These are phyloP conservation scores for Lepus oiostolus DNA, from an alignment of 2,797 vertebrate species.

Conservation along the genomic window DNA sequence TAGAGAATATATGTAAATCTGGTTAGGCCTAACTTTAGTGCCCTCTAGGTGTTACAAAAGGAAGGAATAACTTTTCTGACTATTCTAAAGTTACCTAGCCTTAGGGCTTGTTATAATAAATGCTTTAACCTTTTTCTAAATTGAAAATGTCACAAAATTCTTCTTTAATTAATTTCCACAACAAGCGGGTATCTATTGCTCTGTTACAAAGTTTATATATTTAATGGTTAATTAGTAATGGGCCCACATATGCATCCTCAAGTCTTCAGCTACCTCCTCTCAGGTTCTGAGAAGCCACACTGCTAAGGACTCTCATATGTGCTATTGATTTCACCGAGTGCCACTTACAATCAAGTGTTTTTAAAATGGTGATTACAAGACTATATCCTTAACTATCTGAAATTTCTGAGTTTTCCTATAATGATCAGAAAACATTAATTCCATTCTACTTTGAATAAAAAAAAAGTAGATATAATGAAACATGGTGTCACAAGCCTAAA, in stretches of 20 bases:
- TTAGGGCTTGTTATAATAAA: neutral
- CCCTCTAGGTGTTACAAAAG: constrained; percentile 53
- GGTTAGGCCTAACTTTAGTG: neutral
- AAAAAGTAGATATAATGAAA: constrained; percentile 11
- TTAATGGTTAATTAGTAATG: neutral
- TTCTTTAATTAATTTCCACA: constrained; percentile 35
- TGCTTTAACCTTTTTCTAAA: neutral
- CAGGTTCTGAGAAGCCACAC: neutral
- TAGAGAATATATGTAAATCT: neutral
- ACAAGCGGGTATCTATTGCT: neutral
- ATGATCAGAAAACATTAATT: neutral
- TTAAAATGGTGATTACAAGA: neutral
- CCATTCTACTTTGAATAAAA: constrained; percentile 22
- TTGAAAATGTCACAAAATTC: neutral
- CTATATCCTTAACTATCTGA: neutral
- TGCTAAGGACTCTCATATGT: neutral
- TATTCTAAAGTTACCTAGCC: neutral
- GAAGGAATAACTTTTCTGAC: constrained; percentile 5
- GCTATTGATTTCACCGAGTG: neutral
- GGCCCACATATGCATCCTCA: too few relatives aligned
- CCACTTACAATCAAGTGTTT: neutral
- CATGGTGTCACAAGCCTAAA: neutral
- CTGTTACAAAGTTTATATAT: neutral
- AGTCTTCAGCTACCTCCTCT: neutral
- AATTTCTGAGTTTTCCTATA: neutral